Base-by-base conservation (phyloP, 2,113 vertebrate species). In the Ardeotis arabs region DNA sequence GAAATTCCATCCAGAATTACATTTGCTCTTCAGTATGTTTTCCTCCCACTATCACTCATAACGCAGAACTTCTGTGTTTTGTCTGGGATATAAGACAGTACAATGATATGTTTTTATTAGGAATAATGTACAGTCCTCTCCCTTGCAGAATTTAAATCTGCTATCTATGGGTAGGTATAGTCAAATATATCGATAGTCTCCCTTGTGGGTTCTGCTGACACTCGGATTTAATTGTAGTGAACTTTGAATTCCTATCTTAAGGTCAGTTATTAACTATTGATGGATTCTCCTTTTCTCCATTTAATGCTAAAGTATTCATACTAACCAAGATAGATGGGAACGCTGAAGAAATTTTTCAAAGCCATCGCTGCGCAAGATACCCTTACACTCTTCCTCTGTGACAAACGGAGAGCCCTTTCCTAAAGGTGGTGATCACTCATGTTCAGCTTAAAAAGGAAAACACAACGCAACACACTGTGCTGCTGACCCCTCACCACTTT, bases 181-280 rank as follows among this genome's bases (percentile, higher is more conserved):
- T 98, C 97, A 98, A 97, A 97, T 96, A 97, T 96, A 98, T 97
- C 96, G 98, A 98, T 96, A 97, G 95, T 25, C 93, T 97, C 98
- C 97, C 97, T 95, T 86, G 97, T 97, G 98, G 96, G 94, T 97
- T 98, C 96, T 96, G 91, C 96, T 98, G 97, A 98, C 97, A 97
- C 97, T 97, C 96, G 94, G 97, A 96, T 98, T 91, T 98, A 98
- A 98, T 98, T 98, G 97, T 97, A 79, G 97, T 98, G 98, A 98
- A 98, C 98, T 98, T 98, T 98, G 98, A 98, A 98, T 98, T 98
- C 96, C 96, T 98, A 98, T 97, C 97, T 98, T 98, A 98, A 98
- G 98, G 98, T 98, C 98, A 98, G 98, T 98, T 98, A 98, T 98
- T 98, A 98, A 98, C 97, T 98, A 97, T 97, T 98, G 98, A 98